Evolutionary conservation across 2,888 invertebrate species (phyloP).

Genomic region (Rhingia campestris): DNA sequence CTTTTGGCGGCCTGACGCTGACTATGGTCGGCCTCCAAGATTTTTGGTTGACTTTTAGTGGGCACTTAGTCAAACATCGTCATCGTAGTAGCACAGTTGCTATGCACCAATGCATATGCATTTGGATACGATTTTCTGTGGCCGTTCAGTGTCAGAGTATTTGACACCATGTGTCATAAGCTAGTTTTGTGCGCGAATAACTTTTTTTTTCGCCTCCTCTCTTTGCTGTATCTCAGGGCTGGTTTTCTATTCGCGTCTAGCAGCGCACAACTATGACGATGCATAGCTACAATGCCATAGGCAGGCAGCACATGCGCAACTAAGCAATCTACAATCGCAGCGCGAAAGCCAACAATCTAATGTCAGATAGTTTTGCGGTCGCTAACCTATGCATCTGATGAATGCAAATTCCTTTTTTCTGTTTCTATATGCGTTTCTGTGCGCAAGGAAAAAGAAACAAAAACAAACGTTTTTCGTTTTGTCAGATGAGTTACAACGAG

Average conservation of each 20-base stretch:
- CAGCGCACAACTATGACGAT: constrained; percentile 34
- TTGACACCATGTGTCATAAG: constrained; percentile 65
- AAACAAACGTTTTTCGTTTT: constrained; percentile 6
- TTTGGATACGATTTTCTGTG: background rate
- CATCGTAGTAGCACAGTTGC: constrained; percentile 28
- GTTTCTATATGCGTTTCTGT: constrained; percentile 32
- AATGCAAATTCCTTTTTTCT: constrained; percentile 58
- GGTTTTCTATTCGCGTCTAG: constrained; percentile 16
- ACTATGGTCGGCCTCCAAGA: constrained; percentile 28
- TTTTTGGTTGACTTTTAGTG: constrained; percentile 50
- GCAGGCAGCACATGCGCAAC: constrained; percentile 1
- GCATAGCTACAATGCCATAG: constrained; percentile 19
- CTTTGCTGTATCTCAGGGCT: too few relatives aligned
- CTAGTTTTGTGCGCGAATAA: constrained; percentile 16
- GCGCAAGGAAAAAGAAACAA: constrained; percentile 11
- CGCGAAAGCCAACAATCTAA: constrained; percentile 79
- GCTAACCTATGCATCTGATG: constrained; percentile 79
- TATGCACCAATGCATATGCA: background rate
- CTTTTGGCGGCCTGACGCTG: constrained; percentile 38
- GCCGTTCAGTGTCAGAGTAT: constrained; percentile 50
- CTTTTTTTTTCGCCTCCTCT: constrained; percentile 1
- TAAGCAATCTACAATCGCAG: constrained; percentile 2
- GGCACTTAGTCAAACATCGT: constrained; percentile 60
- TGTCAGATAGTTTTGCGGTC: constrained; percentile 83
- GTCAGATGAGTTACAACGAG: constrained; percentile 37